These are phyloP conservation scores for Caenorhabditis virilis DNA, from an alignment of 2,888 invertebrate genomes.

Conservation along the genomic window DNA sequence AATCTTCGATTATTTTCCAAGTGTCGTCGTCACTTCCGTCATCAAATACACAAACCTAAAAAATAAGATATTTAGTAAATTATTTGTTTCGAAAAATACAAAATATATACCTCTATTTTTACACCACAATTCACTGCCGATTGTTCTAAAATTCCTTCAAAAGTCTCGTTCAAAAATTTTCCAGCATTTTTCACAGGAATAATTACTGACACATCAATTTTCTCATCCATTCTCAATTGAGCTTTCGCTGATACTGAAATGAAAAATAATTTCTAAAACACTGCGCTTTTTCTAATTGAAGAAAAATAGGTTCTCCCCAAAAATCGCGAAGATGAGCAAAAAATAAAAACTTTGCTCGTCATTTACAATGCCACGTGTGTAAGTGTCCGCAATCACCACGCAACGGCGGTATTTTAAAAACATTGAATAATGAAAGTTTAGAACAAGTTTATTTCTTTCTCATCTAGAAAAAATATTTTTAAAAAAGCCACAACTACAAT, in stretches of 20 bases:
- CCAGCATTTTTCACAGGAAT: constrained; percentile 58
- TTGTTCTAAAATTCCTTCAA: constrained; percentile 51
- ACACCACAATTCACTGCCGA: constrained; percentile 5
- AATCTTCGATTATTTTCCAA: constrained; percentile 25
- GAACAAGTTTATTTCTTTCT: too few relatives aligned
- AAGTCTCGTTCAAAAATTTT: constrained; percentile 42
- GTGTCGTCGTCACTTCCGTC: constrained; percentile 59
- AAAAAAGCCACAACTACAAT: too few relatives aligned
- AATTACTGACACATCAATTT: constrained; percentile 41
- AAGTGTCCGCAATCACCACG: too few relatives aligned
- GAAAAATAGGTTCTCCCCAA: not conserved
- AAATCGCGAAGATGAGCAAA: not conserved
- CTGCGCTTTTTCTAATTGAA: too few relatives aligned
- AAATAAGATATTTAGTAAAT: too few relatives aligned
- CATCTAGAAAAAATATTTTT: too few relatives aligned
- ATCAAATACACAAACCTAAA: constrained; percentile 57
- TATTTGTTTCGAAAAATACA: too few relatives aligned
- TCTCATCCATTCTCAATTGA: not conserved
- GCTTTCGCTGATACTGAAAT: too few relatives aligned
- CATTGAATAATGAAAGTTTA: too few relatives aligned
- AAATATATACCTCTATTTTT: constrained; percentile 1
- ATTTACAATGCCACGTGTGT: not conserved
- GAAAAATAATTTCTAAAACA: too few relatives aligned
- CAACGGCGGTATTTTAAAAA: too few relatives aligned
- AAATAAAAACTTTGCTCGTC: not conserved